Percentiles rank a stretch among this genome's conserved stretches.
Evolutionary conservation across 1,140 invertebrate genomes (phyloP).

Genomic region (Drosophila lini): DNA sequence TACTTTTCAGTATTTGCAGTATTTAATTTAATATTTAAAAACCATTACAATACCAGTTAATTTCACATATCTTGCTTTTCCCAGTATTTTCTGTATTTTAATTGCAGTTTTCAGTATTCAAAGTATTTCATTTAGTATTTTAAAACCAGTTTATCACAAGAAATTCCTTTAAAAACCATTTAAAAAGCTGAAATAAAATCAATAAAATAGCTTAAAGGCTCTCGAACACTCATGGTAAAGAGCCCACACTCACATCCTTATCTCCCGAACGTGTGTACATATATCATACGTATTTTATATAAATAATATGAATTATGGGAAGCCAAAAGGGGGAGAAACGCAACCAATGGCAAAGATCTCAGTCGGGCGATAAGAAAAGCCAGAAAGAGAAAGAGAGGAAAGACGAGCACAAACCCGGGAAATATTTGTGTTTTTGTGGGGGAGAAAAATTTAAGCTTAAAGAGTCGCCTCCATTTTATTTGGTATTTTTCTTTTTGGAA

Average conservation of each 20-base stretch:
- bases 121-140: background rate
- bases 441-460: conserved; percentile 32
- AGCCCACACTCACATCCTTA: background rate
- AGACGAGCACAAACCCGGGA: conserved; percentile 16
- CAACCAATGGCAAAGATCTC: conserved; percentile 58
- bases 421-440: background rate
- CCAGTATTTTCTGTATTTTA: background rate
- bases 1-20: background rate
- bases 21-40: too few species aligned
- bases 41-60: too few species aligned
- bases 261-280: conserved; percentile 23
- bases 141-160: background rate
- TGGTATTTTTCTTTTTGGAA: conserved; percentile 5
- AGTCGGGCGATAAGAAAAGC: conserved; percentile 36
- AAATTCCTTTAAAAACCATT: background rate
- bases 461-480: conserved; percentile 22
- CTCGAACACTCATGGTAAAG: background rate
- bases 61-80: too few species aligned
- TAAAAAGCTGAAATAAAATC: background rate
- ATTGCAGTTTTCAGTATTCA: background rate
- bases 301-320: conserved; percentile 54
- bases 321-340: conserved; percentile 23
- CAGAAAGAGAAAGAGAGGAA: background rate
- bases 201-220: background rate
- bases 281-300: conserved; percentile 26